These are phyloP conservation scores for Naja naja DNA, from an alignment of 2,113 vertebrate species.

Conservation along the genomic window DNA sequence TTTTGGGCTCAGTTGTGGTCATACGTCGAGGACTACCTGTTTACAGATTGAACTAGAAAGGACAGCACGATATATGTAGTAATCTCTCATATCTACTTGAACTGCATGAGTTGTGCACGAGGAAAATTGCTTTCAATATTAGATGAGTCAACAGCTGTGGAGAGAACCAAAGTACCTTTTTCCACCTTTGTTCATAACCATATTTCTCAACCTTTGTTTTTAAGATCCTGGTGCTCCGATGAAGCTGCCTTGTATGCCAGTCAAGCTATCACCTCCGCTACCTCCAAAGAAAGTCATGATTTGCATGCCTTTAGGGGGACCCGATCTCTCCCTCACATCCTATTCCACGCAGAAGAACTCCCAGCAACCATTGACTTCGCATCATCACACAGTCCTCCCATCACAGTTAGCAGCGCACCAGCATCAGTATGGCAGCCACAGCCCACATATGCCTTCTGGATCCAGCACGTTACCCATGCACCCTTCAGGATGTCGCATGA, in stretches of 20 bases:
- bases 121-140: background rate
- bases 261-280: slow-evolving; percentile 95
- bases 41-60: background rate
- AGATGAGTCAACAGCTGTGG: background rate
- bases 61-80: background rate
- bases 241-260: slow-evolving; percentile 94
- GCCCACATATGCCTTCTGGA: slow-evolving; percentile 72
- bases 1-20: background rate
- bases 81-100: background rate
- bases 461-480: slow-evolving; percentile 82
- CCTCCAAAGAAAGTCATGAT: slow-evolving; percentile 99
- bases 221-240: slow-evolving; percentile 89
- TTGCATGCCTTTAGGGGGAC: slow-evolving; percentile 87
- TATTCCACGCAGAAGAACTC: slow-evolving; percentile 83
- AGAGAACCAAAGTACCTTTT: background rate
- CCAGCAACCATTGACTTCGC: slow-evolving; percentile 74
- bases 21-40: background rate
- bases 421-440: slow-evolving; percentile 82
- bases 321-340: slow-evolving; percentile 79
- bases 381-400: slow-evolving; percentile 83
- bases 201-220: slow-evolving; percentile 43
- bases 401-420: slow-evolving; percentile 84
- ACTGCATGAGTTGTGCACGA: background rate
- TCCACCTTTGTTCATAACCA: slow-evolving; percentile 34
- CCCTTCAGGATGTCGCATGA: slow-evolving; percentile 89